Evolutionary conservation across 2,888 invertebrate species (phyloP).

Genomic region (Adineta ricciae): DNA sequence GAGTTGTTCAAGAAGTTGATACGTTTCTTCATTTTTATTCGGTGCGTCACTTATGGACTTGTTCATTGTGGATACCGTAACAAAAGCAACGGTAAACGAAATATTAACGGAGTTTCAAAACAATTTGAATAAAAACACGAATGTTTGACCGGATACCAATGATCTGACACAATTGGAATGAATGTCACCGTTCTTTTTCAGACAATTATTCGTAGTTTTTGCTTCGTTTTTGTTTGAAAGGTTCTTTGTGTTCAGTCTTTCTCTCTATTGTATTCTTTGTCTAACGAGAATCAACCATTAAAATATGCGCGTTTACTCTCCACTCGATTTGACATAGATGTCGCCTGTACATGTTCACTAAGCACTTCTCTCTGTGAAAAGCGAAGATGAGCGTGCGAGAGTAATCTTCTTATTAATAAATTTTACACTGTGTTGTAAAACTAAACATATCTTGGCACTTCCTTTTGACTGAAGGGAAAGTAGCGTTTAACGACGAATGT

Average conservation of each 20-base stretch:
- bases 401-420: no score
- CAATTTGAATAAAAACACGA: neutral
- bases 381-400: no score
- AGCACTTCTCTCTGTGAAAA: no score
- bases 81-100: neutral
- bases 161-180: no score
- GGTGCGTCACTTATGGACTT: neutral
- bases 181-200: no score
- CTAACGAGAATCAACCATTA: neutral
- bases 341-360: no score
- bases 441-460: no score
- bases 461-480: no score
- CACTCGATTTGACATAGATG: no score
- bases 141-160: neutral
- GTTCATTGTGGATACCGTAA: neutral
- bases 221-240: neutral
- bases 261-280: neutral
- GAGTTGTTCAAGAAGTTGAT: constrained; percentile 85
- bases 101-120: neutral
- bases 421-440: no score
- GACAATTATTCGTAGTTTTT: neutral
- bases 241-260: neutral
- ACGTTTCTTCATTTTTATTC: constrained; percentile 64
- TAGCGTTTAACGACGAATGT: no score
- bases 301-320: neutral